Conservation (phyloP, 1,140 invertebrate genomes). For the Psilanteris sp. region DNA sequence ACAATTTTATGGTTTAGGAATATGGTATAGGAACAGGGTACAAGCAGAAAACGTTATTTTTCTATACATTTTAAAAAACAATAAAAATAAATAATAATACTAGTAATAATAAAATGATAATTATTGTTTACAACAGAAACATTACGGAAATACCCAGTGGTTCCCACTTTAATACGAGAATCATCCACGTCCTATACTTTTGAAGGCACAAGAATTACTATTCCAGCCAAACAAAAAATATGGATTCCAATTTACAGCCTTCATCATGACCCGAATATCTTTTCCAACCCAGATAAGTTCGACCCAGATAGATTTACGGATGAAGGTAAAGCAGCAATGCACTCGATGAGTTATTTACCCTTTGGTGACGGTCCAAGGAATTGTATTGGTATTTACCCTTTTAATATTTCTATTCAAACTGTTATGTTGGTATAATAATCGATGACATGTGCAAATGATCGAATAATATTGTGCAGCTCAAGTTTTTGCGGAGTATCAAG, state of each 20-base stretch:
- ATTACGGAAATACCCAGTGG: constrained; percentile 80
- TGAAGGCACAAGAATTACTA: constrained; percentile 71
- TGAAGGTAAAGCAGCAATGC: constrained; percentile 8
- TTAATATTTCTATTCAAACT: constrained; percentile 3
- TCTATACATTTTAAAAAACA: too few relatives aligned
- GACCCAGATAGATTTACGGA: constrained; percentile 32
- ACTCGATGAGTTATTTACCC: constrained; percentile 26
- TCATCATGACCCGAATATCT: constrained; percentile 83
- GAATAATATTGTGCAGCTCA: too few relatives aligned
- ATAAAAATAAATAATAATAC: too few relatives aligned
- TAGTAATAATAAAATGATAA: too few relatives aligned
- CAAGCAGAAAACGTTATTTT: too few relatives aligned
- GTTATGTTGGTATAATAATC: background rate
- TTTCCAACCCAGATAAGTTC: constrained; percentile 71
- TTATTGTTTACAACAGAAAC: constrained; percentile 74
- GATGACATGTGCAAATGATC: constrained; percentile 22
- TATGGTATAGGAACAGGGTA: too few relatives aligned
- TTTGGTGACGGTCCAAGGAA: constrained; percentile 39
- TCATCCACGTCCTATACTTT: constrained; percentile 73
- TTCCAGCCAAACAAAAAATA: constrained; percentile 75
- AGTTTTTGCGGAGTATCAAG: constrained; percentile 62
- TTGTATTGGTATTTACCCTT: constrained; percentile 43
- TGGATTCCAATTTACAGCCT: constrained; percentile 79
- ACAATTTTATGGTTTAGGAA: too few relatives aligned
- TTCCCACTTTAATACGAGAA: constrained; percentile 75